Percentiles rank a stretch among this genome's conserved stretches.
phyloP scores from a whole-genome alignment of 2,113 vertebrate genomes.

The Nestor notabilis region DNA sequence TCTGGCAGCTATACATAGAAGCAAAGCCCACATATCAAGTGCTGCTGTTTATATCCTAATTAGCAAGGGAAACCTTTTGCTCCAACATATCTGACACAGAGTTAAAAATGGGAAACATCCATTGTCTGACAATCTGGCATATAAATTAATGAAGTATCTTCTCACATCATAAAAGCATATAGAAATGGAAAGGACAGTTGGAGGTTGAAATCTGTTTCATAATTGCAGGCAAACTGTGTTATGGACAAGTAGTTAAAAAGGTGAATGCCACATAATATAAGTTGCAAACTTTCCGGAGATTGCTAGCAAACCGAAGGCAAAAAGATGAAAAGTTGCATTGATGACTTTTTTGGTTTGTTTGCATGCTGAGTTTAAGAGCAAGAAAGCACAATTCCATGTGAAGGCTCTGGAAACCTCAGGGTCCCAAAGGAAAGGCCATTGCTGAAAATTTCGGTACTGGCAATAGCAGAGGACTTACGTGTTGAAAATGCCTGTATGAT shows the following conservation, averaged over 20 bases:
- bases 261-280: accelerated
- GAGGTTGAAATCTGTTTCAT: neutral
- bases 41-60: neutral
- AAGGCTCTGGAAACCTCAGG: neutral
- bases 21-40: neutral
- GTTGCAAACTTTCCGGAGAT: neutral
- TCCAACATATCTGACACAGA: neutral
- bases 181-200: neutral
- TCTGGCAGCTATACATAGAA: conserved; percentile 10
- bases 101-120: neutral
- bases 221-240: neutral
- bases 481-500: neutral
- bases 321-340: neutral
- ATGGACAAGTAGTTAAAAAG: neutral
- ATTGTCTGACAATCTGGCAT: neutral
- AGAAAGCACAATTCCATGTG: neutral
- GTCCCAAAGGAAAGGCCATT: neutral
- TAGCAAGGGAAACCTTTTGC: neutral
- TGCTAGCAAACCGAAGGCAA: neutral
- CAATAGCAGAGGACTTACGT: neutral
- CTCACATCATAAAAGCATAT: accelerated
- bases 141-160: neutral
- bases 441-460: neutral
- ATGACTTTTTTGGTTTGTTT: neutral
- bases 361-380: neutral